A percentile compares a stretch with the other conserved stretches of the same genome.
phyloP scores from a whole-genome alignment of 2,113 vertebrate genomes.

The Candoia aspera region DNA sequence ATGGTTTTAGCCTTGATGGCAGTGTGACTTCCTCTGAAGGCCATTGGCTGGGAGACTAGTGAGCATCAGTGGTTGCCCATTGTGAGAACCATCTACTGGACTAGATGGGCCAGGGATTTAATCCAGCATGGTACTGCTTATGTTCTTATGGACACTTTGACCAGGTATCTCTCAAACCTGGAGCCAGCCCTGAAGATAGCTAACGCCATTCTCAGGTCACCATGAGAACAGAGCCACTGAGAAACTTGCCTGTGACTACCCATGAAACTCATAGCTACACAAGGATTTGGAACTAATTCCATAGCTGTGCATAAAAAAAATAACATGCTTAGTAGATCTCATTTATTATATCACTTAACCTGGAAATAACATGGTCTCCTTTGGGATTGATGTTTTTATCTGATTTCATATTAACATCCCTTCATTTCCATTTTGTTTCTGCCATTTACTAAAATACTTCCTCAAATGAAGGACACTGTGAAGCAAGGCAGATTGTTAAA shows the following conservation, averaged over 20 bases:
- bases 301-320: background rate
- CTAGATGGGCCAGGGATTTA: background rate
- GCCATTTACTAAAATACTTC: background rate
- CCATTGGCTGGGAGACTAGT: background rate
- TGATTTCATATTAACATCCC: no score
- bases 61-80: background rate
- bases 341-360: background rate
- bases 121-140: background rate
- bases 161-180: background rate
- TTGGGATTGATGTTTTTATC: background rate
- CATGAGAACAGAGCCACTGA: background rate
- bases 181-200: background rate
- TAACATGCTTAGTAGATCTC: background rate
- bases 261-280: background rate
- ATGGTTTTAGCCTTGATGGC: background rate
- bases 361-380: background rate
- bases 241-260: background rate
- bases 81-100: background rate
- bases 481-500: background rate
- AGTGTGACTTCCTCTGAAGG: background rate
- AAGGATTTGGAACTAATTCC: background rate
- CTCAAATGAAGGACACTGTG: background rate
- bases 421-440: no score
- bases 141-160: background rate
- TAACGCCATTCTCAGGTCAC: background rate